Evolutionary conservation across 2,797 vertebrate species (phyloP), one percentile per base, ranked within the genome.

Genomic region (Sebastes jordani): DNA sequence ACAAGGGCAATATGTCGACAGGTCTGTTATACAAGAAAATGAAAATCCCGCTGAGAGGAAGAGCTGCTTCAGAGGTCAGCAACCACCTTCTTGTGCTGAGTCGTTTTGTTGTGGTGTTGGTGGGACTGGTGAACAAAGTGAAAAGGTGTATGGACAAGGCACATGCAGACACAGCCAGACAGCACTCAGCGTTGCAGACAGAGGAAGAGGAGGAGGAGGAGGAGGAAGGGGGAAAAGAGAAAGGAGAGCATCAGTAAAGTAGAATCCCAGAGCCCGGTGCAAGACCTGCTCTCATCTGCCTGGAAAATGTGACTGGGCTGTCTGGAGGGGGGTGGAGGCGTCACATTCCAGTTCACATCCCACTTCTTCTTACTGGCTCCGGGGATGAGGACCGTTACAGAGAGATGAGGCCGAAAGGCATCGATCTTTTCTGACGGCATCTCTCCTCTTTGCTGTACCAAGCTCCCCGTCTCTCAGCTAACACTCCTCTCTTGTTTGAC

Each of bases 291-390:
- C 84, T 88, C 88, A 86, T 91, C 89, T 86, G 89, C 79, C 85
- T 93, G 93, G 94, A 95, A 94, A 95, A 92, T 89, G 64, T 94
- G 93, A 95, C 81, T 25, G 84, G 77, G 62, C 83, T 72, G 83
- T 91, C 82, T 88, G 71, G 83, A 86, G 82, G 85, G 76, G 79
- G 80, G 79, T 70, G 88, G 81, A 89, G 81, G 85, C 74, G 25
- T 86, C 82, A 82, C 80, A 86, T 93, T 92, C 89, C 90, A 88
- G 70, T 87, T 91, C 83, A 73, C 86, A 80, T 90, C 91, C 86
- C 79, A 88, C 74, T 74, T 84, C 74, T 74, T 84, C 79, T 79
- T 22, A 52, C 87, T 87, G 75, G 82, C 76, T 81, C 20, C 5
- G 27, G 62, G 67, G 80, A 78, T 87, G 75, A 88, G 85, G 78